Percentiles rank a stretch among this genome's conserved stretches.
Evolutionary conservation across 2,113 vertebrate species (phyloP).

Genomic region (Psephotus haematonotus): DNA sequence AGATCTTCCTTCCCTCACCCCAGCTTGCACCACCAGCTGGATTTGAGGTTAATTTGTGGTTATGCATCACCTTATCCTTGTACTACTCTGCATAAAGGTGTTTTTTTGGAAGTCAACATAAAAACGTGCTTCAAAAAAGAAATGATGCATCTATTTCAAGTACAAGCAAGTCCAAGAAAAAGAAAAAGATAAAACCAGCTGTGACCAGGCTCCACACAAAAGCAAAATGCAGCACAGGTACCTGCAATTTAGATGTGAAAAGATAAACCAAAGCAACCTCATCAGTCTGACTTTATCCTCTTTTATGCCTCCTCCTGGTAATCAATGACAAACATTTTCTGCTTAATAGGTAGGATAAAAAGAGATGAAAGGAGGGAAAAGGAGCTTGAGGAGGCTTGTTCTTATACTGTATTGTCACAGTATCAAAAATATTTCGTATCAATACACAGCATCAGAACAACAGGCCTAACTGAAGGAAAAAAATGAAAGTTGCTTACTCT

Average conservation of each 20-base stretch:
- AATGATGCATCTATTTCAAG: background rate
- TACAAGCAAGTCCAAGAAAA: background rate
- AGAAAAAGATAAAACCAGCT: background rate
- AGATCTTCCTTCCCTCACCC: background rate
- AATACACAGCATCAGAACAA: background rate
- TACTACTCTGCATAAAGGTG: background rate
- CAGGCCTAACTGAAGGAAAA: background rate
- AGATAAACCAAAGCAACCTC: background rate
- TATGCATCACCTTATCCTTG: background rate
- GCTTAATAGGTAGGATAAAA: background rate
- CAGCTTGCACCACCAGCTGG: rapidly evolving
- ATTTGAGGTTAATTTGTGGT: background rate
- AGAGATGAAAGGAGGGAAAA: background rate
- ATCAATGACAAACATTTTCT: background rate
- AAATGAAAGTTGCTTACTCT: background rate
- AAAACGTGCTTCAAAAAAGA: background rate
- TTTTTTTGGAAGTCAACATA: background rate
- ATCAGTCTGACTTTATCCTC: background rate
- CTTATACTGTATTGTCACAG: background rate
- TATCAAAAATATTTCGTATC: background rate
- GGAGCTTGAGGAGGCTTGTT: background rate
- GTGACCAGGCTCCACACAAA: background rate
- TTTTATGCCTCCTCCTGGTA: background rate
- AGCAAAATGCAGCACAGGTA: background rate
- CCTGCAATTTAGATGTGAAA: background rate